These are phyloP conservation scores for Gadus macrocephalus DNA, from an alignment of 2,113 vertebrate species.

Conservation along the genomic window DNA sequence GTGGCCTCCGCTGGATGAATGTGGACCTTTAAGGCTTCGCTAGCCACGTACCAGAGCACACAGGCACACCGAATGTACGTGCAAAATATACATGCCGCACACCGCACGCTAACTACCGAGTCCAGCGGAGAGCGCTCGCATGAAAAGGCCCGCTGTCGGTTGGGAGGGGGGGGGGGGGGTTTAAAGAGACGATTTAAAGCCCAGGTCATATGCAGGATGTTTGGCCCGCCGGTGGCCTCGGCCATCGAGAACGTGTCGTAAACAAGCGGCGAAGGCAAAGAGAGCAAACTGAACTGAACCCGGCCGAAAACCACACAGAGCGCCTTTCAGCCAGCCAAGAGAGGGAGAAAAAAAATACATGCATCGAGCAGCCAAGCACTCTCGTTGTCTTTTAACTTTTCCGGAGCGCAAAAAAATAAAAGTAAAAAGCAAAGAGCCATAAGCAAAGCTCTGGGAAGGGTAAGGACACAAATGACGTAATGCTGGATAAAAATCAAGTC, in stretches of 20 bases:
- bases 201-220: conserved; percentile 47
- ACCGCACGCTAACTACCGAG: no score
- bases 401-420: conserved; percentile 15
- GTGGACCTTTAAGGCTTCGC: conserved; percentile 58
- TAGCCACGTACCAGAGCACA: conserved; percentile 11
- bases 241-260: conserved; percentile 39
- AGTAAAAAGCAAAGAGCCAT: neutral
- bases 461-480: conserved; percentile 61
- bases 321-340: neutral
- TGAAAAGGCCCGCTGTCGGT: no score
- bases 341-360: conserved; percentile 10
- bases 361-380: conserved; percentile 34
- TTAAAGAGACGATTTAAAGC: conserved; percentile 51
- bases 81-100: no score
- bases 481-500: conserved; percentile 52
- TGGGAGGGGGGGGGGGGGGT: neutral
- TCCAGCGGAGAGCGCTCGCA: no score
- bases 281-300: neutral
- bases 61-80: conserved; percentile 2
- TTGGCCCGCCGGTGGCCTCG: conserved; percentile 22
- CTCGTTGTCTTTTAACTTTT: conserved; percentile 27
- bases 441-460: conserved; percentile 45
- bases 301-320: conserved; percentile 22
- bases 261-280: conserved; percentile 44
- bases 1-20: conserved; percentile 66